phyloP scores from a whole-genome alignment of 2,888 invertebrate species.

The Ferrisia virgata region DNA sequence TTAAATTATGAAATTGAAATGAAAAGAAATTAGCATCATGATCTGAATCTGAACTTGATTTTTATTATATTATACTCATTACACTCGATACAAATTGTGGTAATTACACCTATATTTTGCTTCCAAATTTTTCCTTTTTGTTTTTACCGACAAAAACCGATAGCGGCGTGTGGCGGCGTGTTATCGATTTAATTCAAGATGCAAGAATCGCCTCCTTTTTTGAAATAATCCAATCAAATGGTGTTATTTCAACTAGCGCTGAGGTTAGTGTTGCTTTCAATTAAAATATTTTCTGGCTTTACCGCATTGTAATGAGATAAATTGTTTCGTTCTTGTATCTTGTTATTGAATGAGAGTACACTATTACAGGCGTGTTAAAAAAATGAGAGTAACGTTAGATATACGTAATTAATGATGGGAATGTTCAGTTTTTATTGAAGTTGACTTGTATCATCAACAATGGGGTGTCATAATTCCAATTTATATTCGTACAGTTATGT shows the following conservation, averaged over 20 bases:
- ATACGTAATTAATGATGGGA: conserved; percentile 30
- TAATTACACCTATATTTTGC: too few relatives aligned
- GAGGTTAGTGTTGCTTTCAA: neutral
- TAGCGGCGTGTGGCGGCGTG: neutral
- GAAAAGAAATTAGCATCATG: too few relatives aligned
- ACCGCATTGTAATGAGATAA: conserved; percentile 22
- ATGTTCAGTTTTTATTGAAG: conserved; percentile 16
- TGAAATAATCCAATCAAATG: neutral
- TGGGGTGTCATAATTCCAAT: neutral
- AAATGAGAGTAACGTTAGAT: conserved; percentile 15
- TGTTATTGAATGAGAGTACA: conserved; percentile 23
- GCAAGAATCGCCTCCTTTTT: neutral
- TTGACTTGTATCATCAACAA: neutral
- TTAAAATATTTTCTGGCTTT: neutral
- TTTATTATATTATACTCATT: too few relatives aligned
- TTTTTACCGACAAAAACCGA: neutral
- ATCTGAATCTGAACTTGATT: too few relatives aligned
- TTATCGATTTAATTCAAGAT: neutral
- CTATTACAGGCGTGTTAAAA: conserved; percentile 40
- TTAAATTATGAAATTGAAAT: too few relatives aligned
- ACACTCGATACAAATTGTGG: too few relatives aligned
- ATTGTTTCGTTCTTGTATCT: conserved; percentile 30
- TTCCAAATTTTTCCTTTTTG: neutral
- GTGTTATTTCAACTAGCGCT: neutral
- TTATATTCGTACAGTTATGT: neutral